Evolutionary conservation across 2,113 vertebrate species (phyloP).

Genomic region (Leucosticte australis): DNA sequence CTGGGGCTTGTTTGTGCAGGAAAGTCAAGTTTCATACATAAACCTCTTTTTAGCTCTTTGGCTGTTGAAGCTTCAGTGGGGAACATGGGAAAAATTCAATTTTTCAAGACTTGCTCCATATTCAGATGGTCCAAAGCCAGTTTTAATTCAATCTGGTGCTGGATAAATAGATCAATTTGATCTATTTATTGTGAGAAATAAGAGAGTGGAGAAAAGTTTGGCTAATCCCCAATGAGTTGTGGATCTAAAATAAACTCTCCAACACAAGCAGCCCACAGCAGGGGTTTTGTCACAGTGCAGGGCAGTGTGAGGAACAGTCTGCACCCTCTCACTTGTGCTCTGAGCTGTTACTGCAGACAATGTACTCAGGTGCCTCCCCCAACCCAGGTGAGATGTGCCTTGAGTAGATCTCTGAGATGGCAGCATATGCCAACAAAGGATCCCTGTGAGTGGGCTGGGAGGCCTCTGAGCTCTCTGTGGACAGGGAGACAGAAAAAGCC

Average conservation of each 20-base stretch:
- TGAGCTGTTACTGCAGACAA: rapidly evolving
- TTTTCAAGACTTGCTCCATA: background rate
- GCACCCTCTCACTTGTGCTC: background rate
- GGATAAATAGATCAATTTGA: background rate
- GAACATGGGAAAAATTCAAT: background rate
- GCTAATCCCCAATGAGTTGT: background rate
- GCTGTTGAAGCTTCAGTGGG: background rate
- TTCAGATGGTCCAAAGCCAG: background rate
- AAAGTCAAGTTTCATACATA: background rate
- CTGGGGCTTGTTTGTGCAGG: background rate
- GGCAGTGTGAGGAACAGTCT: background rate
- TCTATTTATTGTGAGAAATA: background rate
- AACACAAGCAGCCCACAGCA: background rate
- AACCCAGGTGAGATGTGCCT: background rate
- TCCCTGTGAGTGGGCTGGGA: background rate
- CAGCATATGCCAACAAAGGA: background rate
- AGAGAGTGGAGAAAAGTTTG: background rate
- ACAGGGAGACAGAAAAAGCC: background rate
- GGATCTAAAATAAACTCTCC: background rate
- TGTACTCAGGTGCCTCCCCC: background rate
- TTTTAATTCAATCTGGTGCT: background rate
- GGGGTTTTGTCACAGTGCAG: rapidly evolving
- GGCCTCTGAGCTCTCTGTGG: background rate
- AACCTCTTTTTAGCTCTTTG: background rate
- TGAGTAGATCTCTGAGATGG: rapidly evolving